Percentiles rank a stretch among this genome's conserved stretches.
Conservation (phyloP, 2,888 invertebrate genomes). For the Lasioglossum morio region DNA sequence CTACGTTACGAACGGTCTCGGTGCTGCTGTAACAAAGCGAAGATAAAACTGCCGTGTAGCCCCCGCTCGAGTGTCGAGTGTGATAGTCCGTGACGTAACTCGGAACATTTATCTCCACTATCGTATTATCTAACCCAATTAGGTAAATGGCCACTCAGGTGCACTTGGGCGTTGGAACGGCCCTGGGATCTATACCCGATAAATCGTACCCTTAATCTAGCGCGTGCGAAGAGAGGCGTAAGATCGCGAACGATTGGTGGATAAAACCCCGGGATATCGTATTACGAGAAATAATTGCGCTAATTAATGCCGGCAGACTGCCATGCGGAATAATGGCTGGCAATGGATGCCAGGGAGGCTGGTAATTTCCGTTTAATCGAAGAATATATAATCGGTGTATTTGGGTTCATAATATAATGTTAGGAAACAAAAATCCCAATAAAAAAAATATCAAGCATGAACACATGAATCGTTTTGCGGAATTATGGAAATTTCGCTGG, state of each 20-base stretch:
- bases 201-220: slow-evolving; percentile 45
- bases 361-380: slow-evolving; percentile 78
- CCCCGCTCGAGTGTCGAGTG: slow-evolving; percentile 32
- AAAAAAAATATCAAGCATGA: too few species aligned
- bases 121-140: slow-evolving; percentile 58
- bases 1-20: slow-evolving; percentile 16
- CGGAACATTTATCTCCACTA: slow-evolving; percentile 48
- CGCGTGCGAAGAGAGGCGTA: background rate
- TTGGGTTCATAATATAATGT: too few species aligned
- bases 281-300: slow-evolving; percentile 67
- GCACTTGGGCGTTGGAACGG: slow-evolving; percentile 26
- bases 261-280: slow-evolving; percentile 24
- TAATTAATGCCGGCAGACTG: slow-evolving; percentile 65
- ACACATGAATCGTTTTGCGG: too few species aligned
- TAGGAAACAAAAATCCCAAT: too few species aligned
- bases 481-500: too few species aligned
- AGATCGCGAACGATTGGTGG: background rate
- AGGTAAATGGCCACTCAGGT: slow-evolving; percentile 46
- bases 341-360: slow-evolving; percentile 66
- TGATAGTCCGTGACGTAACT: slow-evolving; percentile 47
- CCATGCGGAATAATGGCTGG: slow-evolving; percentile 27
- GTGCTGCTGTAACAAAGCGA: slow-evolving; percentile 32
- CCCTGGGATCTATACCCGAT: slow-evolving; percentile 32
- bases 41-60: slow-evolving; percentile 47
- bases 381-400: background rate